Base-by-base conservation (phyloP, 2,888 invertebrate species). In the Bugula neritina region DNA sequence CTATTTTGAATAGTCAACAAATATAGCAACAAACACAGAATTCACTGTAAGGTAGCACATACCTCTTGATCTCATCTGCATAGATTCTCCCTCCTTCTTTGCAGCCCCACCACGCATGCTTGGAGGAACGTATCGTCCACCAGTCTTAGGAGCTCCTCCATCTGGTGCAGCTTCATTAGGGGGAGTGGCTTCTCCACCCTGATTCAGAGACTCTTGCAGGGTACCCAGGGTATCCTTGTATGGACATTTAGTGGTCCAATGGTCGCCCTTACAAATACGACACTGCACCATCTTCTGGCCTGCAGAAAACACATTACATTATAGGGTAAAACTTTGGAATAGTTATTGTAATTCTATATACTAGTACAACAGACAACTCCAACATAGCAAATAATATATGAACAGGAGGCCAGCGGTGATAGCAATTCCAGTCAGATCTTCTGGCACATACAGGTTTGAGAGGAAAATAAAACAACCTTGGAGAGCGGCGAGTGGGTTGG, bases 171-270 rank as follows among this genome's bases (percentile, higher is more conserved):
- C 71, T 21, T 54, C 72, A 1, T 72, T 75, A 1, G 78, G 73
- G 23, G 79, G 76, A 35, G 77, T 74, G 1, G 80, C 76, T n/a
- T 78, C 74, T 21, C 76, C 74, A 29, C 80, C 78, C 2, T 82
- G 77, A 31, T 79, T 70, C 73, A 74, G 74, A 69, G 34, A 69
- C 72, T 13, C 57, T 63, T 84, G 82, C 17, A 86, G 77, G 1
- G 86, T 83, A 23, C 83, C 83, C 23, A 87, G 90, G 0, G 93
- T 92, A 80, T 96, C 94, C 86, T 95, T 97, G 89, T 93, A 98
- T 0, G 99, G 99, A 88, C 99, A 99, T 81, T 93, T 92, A 55
- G 94, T 90, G 52, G 97, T 96, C 96, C 97, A 99, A 88, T 99
- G 99, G 82, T 97, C 97, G 72, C 96, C 82, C 77, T 85, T 83